Evolutionary conservation across 2,113 vertebrate genomes (phyloP), one percentile per base, ranked within the genome.

Genomic region (Bubo scandiacus): DNA sequence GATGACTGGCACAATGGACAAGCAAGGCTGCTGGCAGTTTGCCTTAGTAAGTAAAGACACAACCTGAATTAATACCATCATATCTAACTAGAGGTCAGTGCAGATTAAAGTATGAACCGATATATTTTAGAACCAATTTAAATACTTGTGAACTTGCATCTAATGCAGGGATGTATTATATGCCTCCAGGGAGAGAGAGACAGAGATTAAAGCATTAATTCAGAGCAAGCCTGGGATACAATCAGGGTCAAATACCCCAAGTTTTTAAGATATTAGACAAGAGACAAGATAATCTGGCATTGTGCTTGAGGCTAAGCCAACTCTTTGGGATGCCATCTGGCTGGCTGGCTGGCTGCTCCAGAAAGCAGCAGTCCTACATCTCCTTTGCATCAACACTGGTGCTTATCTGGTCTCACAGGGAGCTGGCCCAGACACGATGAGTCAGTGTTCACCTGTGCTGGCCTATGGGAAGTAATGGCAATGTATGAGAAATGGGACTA

Each of bases 291-390:
- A 65, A 75, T 47, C 66, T 68, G 88, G 70, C 68, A 65, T 2
- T 70, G 22, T 1, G 11, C 81, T 82, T 77, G 32, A 90, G 84
- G 95, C 73, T 84, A 72, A 63, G 23, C 36, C 40, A 89, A 68
- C 51, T 87, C 34, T 61, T 68, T 40, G 55, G 47, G 77, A 47
- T 92, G 83, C 54, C 87, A 85, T 75, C 71, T 82, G 79, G 18
- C 32, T 96, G 94, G 18, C 32, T 96, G 94, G 2, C 59, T 94
- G 84, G 62, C 79, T 91, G 68, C n/a, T 94, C 73, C 74, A 82
- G 78, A 95, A 96, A 82, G 54, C 78, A 88, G n/a, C 51, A 96
- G 51, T 65, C 58, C 62, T 77, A 2, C 10, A 1, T 32, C 66
- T 94, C 45, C 72, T 95, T 89, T 94, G 80, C 83, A 88, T 94